Percentiles rank a stretch among this genome's conserved stretches.
These are phyloP conservation scores for Danaus melanippus DNA, from an alignment of 1,140 invertebrate species.

Conservation along the genomic window DNA sequence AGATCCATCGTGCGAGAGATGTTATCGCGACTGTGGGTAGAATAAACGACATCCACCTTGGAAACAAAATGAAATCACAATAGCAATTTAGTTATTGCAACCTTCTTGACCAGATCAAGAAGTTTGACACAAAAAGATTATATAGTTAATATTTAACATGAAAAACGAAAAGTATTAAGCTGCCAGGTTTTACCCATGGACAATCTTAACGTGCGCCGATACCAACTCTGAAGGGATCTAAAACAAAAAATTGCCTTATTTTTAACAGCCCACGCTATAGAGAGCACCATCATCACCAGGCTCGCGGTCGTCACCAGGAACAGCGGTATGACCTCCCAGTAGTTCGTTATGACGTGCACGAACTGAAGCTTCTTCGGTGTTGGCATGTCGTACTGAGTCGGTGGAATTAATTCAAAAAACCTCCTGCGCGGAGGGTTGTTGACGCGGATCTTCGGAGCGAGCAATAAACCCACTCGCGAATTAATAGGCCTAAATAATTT, in stretches of 20 bases:
- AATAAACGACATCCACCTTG: constrained; percentile 50
- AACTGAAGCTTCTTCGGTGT: constrained; percentile 38
- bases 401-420: constrained; percentile 27
- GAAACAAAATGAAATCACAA: constrained; percentile 7
- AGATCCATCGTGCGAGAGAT: constrained; percentile 59
- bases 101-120: too few relatives aligned
- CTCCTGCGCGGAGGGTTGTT: neutral
- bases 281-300: constrained; percentile 19
- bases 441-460: neutral
- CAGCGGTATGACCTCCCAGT: constrained; percentile 50
- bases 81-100: neutral
- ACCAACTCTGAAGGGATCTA: neutral
- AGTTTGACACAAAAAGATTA: too few relatives aligned
- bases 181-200: too few relatives aligned
- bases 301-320: constrained; percentile 29
- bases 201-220: neutral
- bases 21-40: constrained; percentile 26
- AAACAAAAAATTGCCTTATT: constrained; percentile 37
- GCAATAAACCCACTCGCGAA: neutral
- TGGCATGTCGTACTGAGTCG: constrained; percentile 41
- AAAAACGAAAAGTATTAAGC: too few relatives aligned
- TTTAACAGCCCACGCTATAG: constrained; percentile 34
- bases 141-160: too few relatives aligned
- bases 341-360: constrained; percentile 27
- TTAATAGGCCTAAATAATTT: constrained; percentile 1